These are phyloP conservation scores for Pygoscelis antarcticus DNA, from an alignment of 2,113 vertebrate species.

Conservation along the genomic window DNA sequence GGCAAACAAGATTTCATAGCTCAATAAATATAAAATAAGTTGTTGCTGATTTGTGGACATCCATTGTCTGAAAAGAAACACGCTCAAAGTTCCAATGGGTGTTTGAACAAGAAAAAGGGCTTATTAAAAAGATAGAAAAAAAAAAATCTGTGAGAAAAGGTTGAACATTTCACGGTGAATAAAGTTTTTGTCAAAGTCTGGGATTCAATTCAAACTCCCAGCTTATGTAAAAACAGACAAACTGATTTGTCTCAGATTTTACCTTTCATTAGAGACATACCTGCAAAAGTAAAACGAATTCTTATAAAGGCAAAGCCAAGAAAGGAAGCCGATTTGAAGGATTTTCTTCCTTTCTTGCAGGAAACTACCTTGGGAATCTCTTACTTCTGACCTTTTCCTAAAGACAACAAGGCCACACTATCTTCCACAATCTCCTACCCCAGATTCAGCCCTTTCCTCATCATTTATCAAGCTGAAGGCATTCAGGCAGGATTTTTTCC, in stretches of 20 bases:
- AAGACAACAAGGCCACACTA: background rate
- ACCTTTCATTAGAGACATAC: background rate
- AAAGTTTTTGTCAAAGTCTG: background rate
- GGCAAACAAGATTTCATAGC: background rate
- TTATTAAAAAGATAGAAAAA: background rate
- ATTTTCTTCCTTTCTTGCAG: background rate
- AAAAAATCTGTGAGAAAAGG: background rate
- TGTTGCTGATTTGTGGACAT: background rate
- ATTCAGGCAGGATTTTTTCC: background rate
- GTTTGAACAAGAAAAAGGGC: background rate
- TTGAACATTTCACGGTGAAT: background rate
- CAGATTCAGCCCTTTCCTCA: background rate
- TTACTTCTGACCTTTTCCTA: background rate
- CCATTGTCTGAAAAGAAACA: background rate
- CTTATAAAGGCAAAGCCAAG: background rate
- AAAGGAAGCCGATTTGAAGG: background rate
- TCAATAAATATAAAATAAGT: background rate
- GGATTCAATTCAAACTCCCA: background rate
- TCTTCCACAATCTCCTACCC: background rate
- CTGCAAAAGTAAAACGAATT: background rate
- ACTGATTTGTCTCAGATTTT: background rate
- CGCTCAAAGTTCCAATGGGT: background rate
- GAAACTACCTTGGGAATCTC: background rate
- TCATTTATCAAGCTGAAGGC: background rate
- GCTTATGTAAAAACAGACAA: background rate